A percentile compares a stretch with the other conserved stretches of the same genome.
Conservation (phyloP, 2,797 vertebrate species). For the Sebastes trivittatus region DNA sequence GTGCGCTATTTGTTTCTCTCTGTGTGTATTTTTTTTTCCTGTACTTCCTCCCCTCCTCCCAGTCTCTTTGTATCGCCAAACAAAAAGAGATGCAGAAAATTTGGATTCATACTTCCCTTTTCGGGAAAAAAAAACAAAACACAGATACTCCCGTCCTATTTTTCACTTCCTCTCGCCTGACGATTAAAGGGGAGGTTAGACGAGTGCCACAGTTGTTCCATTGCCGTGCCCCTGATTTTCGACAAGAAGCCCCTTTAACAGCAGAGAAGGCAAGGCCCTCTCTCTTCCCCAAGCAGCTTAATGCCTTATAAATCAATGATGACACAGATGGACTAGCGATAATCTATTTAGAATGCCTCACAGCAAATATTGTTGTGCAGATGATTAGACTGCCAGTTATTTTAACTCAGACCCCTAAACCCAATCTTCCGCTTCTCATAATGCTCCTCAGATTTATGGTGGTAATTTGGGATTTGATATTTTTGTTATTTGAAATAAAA, state of each 20-base stretch:
- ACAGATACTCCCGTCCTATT: constrained; percentile 82
- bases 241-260: constrained; percentile 93
- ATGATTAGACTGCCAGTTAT: constrained; percentile 98
- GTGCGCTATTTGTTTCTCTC: constrained; percentile 70
- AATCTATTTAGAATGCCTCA: constrained; percentile 99
- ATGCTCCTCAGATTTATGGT: constrained; percentile 60
- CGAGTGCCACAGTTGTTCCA: constrained; percentile 85
- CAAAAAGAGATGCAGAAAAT: constrained; percentile 84
- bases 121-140: constrained; percentile 32
- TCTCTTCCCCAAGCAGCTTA: constrained; percentile 93
- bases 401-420: constrained; percentile 85
- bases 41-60: constrained; percentile 82
- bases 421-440: constrained; percentile 69
- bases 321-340: constrained; percentile 99
- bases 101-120: constrained; percentile 88
- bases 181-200: constrained; percentile 89
- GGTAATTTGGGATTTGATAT: constrained; percentile 51
- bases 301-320: constrained; percentile 99
- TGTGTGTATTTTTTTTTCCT: constrained; percentile 69
- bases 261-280: constrained; percentile 86
- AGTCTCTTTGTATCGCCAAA: constrained; percentile 78
- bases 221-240: constrained; percentile 89
- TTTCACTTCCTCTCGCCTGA: constrained; percentile 80
- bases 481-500: constrained; percentile 56
- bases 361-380: constrained; percentile 99